phyloP scores from a whole-genome alignment of 1,140 invertebrate genomes.

The Tetramorium alpestre region DNA sequence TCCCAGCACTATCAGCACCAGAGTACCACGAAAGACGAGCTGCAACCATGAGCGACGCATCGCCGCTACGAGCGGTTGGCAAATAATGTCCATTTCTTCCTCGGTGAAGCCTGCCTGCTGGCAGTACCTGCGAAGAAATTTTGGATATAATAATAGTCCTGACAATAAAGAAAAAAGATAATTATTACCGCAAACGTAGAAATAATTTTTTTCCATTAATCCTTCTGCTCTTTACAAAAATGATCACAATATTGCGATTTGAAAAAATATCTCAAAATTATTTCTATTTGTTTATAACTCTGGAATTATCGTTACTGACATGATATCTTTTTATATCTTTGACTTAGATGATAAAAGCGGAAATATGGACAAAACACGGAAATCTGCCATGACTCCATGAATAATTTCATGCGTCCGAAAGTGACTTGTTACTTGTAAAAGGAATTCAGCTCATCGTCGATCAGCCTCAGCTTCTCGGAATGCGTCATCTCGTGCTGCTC shows the following conservation, averaged over 20 bases:
- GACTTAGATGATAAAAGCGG: not conserved
- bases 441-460: conserved; percentile 86
- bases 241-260: not conserved
- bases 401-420: not conserved
- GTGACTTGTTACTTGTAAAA: conserved; percentile 84
- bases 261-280: not conserved
- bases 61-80: conserved; percentile 87
- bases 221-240: not conserved
- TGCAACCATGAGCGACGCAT: conserved; percentile 88
- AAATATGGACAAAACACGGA: too few relatives aligned
- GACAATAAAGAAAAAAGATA: not conserved
- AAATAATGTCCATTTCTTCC: conserved; percentile 89
- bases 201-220: not conserved
- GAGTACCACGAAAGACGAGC: conserved; percentile 84
- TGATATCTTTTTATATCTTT: not conserved
- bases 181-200: not conserved
- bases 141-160: not conserved
- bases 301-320: not conserved
- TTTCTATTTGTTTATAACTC: not conserved
- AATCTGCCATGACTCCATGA: not conserved
- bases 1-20: conserved; percentile 83
- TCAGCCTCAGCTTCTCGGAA: conserved; percentile 83
- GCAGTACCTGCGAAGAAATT: conserved; percentile 87
- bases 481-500: conserved; percentile 85
- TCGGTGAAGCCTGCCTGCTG: conserved; percentile 89